A percentile compares a stretch with the other conserved stretches of the same genome.
Evolutionary conservation across 2,888 invertebrate species (phyloP).

Genomic region (Meloe dianella): DNA sequence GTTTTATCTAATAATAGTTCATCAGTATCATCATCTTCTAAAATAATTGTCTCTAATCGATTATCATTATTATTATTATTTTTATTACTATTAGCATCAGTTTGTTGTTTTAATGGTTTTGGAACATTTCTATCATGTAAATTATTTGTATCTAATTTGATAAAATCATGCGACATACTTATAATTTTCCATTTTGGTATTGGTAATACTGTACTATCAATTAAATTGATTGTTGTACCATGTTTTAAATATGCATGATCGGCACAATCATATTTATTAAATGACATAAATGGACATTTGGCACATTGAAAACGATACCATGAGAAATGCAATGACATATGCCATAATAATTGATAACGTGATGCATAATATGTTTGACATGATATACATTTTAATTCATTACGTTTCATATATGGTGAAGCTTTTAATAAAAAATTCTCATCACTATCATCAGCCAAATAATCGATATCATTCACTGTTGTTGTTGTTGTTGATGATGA

Average conservation of each 20-base stretch:
- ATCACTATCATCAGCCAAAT: constrained; percentile 21
- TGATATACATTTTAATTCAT: constrained; percentile 61
- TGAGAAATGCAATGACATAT: constrained; percentile 71
- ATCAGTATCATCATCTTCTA: constrained; percentile 12
- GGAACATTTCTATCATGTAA: background rate
- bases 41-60: constrained; percentile 15
- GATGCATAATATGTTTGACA: constrained; percentile 63
- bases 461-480: constrained; percentile 17
- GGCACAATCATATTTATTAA: constrained; percentile 68
- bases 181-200: constrained; percentile 51
- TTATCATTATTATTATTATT: background rate
- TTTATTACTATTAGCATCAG: constrained; percentile 28
- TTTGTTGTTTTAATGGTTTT: constrained; percentile 26
- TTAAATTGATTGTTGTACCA: constrained; percentile 62
- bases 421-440: constrained; percentile 36
- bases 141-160: constrained; percentile 25
- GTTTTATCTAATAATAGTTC: constrained; percentile 15
- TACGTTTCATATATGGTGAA: constrained; percentile 57
- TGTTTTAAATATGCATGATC: constrained; percentile 71
- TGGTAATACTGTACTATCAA: constrained; percentile 53
- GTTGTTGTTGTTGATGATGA: background rate
- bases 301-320: constrained; percentile 80
- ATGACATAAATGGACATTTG: constrained; percentile 73
- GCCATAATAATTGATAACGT: constrained; percentile 63
- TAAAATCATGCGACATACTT: constrained; percentile 48